Evolutionary conservation across 2,797 vertebrate species (phyloP), one percentile per base, ranked within the genome.

Genomic region (Pagetopsis macropterus): DNA sequence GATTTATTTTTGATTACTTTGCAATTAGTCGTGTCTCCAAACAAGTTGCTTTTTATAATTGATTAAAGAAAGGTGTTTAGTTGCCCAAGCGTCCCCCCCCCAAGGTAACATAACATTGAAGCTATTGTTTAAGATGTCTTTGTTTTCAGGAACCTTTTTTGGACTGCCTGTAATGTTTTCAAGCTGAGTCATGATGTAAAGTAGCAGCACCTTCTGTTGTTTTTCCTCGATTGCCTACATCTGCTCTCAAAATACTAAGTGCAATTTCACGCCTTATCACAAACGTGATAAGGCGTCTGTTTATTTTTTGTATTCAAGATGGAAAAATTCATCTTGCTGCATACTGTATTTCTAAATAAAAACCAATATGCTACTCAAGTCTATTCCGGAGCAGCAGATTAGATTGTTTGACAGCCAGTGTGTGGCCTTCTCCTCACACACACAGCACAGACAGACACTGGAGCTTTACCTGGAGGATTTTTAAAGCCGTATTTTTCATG

Each of bases 401-500:
- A 27, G 60, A 72, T 71, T 66, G 61, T 76, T 64, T 58, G 23
- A 46, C 55, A 54, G 21, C 11, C 60, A 43, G 11, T 75, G 41
- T 69, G 81, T 77, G 63, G 12, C 56, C 31, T 16, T 5, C 74
- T 75, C 65, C 69, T 83, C 68, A 37, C 72, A 37, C 21, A 44
- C 27, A 44, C 19, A 45, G 43, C n/a, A 58, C 63, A 72, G 64
- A 64, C 64, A 75, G 75, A 79, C 76, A 60, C 66, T 5, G 4
- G 6, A 59, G 76, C 51, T 72, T 75, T 80, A 83, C 75, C 70
- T 64, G 55, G 41, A 72, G 84, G 84, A 37, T 37, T 83, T 84
- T 86, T 75, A 82, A 84, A 73, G 64, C 64, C 70, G 74, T 88
- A 77, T 84, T 72, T 82, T 17, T 6, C 2, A 19, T 52, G 79